Conservation (phyloP, 2,797 vertebrate genomes). For the Tokudaia muenninki region DNA sequence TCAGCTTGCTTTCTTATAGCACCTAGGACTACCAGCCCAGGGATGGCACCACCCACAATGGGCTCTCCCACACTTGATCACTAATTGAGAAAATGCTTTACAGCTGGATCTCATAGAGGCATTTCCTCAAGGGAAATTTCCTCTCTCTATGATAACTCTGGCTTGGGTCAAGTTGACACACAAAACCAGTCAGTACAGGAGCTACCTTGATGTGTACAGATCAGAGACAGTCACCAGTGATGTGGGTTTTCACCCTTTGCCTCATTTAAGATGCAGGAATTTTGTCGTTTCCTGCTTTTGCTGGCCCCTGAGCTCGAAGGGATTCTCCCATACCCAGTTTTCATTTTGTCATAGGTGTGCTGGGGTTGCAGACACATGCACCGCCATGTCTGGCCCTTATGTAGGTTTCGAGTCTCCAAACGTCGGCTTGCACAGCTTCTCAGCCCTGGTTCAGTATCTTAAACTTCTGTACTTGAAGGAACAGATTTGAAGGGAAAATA, state of each 20-base stretch:
- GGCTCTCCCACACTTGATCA: too few relatives aligned
- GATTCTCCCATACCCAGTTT: neutral
- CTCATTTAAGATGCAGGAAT: neutral
- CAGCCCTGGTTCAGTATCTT: neutral
- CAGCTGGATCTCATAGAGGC: too few relatives aligned
- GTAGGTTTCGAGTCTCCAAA: neutral
- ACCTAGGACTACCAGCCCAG: too few relatives aligned
- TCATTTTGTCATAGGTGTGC: neutral
- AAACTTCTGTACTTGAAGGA: neutral
- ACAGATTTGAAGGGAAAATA: slow-evolving; percentile 1
- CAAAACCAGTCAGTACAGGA: neutral
- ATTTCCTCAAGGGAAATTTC: too few relatives aligned
- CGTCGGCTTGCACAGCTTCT: neutral
- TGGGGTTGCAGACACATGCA: neutral
- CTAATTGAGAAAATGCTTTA: too few relatives aligned
- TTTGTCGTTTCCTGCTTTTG: neutral
- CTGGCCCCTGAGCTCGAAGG: neutral
- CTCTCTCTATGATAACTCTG: too few relatives aligned
- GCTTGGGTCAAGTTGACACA: too few relatives aligned
- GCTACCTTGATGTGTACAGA: neutral
- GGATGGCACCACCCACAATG: too few relatives aligned
- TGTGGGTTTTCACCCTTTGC: too few relatives aligned
- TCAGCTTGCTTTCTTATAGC: too few relatives aligned
- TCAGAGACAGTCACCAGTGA: neutral
- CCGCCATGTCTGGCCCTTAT: neutral